These are phyloP conservation scores for Rhagologus leucostigma DNA, from an alignment of 2,113 vertebrate species.

Conservation along the genomic window DNA sequence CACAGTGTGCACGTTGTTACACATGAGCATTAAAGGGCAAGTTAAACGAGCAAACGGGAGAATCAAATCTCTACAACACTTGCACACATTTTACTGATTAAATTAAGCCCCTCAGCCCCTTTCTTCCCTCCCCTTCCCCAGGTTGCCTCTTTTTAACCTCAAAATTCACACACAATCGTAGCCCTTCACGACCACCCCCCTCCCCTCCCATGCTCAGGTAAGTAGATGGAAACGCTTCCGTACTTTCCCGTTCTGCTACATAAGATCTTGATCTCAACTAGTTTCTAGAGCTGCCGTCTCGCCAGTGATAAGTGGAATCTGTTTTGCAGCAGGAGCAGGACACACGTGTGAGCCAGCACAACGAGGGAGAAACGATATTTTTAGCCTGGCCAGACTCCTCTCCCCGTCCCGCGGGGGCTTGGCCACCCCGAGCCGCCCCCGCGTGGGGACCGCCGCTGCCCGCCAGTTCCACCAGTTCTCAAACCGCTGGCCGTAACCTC, in stretches of 20 bases:
- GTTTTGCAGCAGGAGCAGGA: neutral
- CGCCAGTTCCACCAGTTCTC: neutral
- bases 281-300: neutral
- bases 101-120: neutral
- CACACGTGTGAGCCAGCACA: neutral
- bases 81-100: neutral
- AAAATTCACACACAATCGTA: neutral
- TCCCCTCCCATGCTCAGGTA: neutral
- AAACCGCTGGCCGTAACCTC: rapidly evolving
- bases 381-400: neutral
- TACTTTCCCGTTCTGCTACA: neutral
- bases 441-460: neutral
- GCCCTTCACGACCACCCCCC: neutral
- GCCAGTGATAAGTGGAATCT: neutral
- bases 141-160: neutral
- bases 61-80: neutral
- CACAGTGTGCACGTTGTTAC: neutral
- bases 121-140: neutral
- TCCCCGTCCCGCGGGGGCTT: neutral
- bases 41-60: neutral
- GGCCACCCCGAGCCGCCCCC: neutral
- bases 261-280: neutral
- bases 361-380: neutral
- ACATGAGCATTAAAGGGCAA: neutral
- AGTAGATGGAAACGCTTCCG: neutral